Evolutionary conservation across 2,113 vertebrate species (phyloP).

Genomic region (Albula glossodonta): DNA sequence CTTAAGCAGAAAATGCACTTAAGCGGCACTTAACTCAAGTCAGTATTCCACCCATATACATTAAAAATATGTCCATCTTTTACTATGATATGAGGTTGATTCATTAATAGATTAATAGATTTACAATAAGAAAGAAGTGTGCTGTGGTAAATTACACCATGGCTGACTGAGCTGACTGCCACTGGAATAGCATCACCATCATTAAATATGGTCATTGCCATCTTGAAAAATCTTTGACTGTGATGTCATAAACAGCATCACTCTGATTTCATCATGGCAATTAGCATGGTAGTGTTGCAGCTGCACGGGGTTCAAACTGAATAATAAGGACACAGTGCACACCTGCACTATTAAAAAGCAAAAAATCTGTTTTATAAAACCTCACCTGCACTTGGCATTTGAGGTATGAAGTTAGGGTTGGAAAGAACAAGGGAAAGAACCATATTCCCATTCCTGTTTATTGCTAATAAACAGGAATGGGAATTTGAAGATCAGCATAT

Average conservation of each 20-base stretch:
- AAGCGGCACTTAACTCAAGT: no score
- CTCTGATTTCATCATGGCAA: conserved; percentile 29
- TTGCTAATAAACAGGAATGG: background rate
- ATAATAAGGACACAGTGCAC: background rate
- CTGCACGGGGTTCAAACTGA: conserved; percentile 56
- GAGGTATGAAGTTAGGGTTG: background rate
- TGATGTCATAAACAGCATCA: background rate
- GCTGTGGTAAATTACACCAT: conserved; percentile 11
- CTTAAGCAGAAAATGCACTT: no score
- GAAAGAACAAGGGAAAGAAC: no score
- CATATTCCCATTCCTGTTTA: conserved; percentile 12
- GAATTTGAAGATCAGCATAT: background rate
- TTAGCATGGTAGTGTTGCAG: conserved; percentile 55
- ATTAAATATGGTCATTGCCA: conserved; percentile 44
- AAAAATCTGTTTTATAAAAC: background rate
- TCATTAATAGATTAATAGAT: conserved; percentile 36
- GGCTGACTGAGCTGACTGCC: conserved; percentile 3
- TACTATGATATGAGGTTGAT: conserved; percentile 30
- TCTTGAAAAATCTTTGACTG: conserved; percentile 15
- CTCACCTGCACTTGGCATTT: background rate
- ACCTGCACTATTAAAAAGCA: no score
- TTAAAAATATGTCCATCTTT: conserved; percentile 16
- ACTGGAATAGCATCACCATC: conserved; percentile 42
- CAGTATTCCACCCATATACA: background rate
- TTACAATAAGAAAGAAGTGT: background rate